A percentile compares a stretch with the other conserved stretches of the same genome.
Conservation (phyloP, 2,797 vertebrate species). For the Brachyalestes nurse region DNA sequence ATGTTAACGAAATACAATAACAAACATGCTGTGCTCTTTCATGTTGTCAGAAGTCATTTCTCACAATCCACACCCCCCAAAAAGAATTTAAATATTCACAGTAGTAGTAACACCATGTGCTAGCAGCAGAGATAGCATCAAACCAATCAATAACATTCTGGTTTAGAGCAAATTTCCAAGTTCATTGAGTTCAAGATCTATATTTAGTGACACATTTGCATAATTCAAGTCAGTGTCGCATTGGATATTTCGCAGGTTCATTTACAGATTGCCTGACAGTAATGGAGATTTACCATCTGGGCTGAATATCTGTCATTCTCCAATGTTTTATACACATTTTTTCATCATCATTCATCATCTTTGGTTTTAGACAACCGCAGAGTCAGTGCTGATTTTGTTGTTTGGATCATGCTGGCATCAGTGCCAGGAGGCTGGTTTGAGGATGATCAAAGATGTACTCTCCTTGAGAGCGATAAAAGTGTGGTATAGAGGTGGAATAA, state of each 20-base stretch:
- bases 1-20: not conserved
- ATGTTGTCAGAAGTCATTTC: not conserved
- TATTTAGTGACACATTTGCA: not conserved
- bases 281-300: not conserved
- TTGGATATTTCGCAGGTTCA: slow-evolving; percentile 13
- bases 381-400: not conserved
- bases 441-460: slow-evolving; percentile 1
- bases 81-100: not conserved
- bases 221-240: slow-evolving; percentile 9
- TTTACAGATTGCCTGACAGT: not conserved
- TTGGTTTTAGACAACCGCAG: not conserved
- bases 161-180: slow-evolving; percentile 12
- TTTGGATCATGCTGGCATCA: slow-evolving; percentile 8
- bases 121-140: not conserved
- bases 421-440: not conserved
- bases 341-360: slow-evolving; percentile 9
- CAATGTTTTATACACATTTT: slow-evolving; percentile 8
- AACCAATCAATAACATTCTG: slow-evolving; percentile 5
- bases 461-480: not conserved
- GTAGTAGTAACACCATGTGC: not conserved
- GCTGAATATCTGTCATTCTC: not conserved
- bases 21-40: not conserved
- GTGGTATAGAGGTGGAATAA: not conserved
- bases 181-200: slow-evolving; percentile 18
- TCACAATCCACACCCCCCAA: too few species aligned